Percentiles rank a stretch among this genome's conserved stretches.
These are phyloP conservation scores for Limanda limanda DNA, from an alignment of 2,113 vertebrate species.

Conservation along the genomic window DNA sequence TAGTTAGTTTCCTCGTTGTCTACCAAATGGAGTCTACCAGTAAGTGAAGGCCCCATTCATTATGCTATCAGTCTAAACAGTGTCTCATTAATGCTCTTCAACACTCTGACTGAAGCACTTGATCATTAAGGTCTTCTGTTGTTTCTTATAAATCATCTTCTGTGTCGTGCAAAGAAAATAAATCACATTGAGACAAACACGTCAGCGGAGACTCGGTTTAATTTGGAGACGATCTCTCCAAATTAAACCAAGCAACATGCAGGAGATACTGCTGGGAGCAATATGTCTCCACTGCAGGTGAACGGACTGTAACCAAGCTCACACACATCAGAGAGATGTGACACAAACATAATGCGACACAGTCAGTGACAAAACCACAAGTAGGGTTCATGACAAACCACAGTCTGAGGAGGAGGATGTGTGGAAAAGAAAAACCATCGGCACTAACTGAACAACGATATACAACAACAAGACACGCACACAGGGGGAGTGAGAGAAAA, in stretches of 20 bases:
- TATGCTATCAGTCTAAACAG: slow-evolving; percentile 10
- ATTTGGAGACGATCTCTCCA: neutral
- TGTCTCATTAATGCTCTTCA: neutral
- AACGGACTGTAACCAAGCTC: neutral
- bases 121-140: neutral
- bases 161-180: neutral
- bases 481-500: no score
- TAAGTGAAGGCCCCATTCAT: slow-evolving; percentile 15
- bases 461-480: no score
- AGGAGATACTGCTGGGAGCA: slow-evolving; percentile 19
- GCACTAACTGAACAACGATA: no score
- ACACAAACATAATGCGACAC: neutral
- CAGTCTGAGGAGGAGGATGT: no score
- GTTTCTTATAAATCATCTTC: neutral
- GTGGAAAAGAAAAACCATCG: no score
- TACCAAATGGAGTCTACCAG: neutral
- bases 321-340: neutral
- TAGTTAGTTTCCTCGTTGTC: neutral
- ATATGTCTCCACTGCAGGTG: neutral
- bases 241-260: slow-evolving; percentile 26
- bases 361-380: neutral
- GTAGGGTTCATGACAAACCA: no score
- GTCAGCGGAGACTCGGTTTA: neutral
- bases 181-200: slow-evolving; percentile 4
- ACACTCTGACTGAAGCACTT: neutral